Evolutionary conservation across 2,797 vertebrate species (phyloP).

Genomic region (Pseudochirops corinnae): DNA sequence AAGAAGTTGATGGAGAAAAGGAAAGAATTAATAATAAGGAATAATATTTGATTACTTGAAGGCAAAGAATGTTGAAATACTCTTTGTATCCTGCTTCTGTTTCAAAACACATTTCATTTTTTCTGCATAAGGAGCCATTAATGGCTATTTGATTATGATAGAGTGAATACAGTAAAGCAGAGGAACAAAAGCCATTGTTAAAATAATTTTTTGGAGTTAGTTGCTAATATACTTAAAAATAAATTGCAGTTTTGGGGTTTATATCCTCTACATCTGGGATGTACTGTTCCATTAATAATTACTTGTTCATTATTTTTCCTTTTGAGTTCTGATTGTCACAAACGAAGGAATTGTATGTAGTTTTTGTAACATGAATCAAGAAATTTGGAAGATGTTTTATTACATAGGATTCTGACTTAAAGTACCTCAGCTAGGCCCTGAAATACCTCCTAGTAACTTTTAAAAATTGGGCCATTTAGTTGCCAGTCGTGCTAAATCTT

Average conservation of each 20-base stretch:
- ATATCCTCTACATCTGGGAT: constrained; percentile 27
- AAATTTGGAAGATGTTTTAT: background rate
- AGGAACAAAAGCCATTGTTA: constrained; percentile 42
- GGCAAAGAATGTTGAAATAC: constrained; percentile 17
- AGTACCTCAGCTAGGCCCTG: background rate
- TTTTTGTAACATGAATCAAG: background rate
- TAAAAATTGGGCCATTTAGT: background rate
- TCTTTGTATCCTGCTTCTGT: constrained; percentile 30
- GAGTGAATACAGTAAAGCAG: constrained; percentile 49
- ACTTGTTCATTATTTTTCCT: background rate
- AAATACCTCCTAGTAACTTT: background rate
- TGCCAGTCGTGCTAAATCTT: background rate
- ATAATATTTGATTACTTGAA: constrained; percentile 37
- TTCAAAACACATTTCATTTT: background rate
- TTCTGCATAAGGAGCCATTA: constrained; percentile 49
- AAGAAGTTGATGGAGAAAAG: constrained; percentile 40
- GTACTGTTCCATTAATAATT: background rate
- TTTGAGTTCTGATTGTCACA: background rate
- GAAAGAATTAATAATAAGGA: constrained; percentile 50
- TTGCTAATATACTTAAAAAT: constrained; percentile 46
- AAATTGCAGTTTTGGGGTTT: background rate
- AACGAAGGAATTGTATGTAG: background rate
- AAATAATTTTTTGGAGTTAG: constrained; percentile 40
- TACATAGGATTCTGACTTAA: background rate
- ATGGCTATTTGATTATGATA: constrained; percentile 47